These are phyloP conservation scores for Isurus oxyrinchus DNA, from an alignment of 2,113 vertebrate species.

Conservation along the genomic window DNA sequence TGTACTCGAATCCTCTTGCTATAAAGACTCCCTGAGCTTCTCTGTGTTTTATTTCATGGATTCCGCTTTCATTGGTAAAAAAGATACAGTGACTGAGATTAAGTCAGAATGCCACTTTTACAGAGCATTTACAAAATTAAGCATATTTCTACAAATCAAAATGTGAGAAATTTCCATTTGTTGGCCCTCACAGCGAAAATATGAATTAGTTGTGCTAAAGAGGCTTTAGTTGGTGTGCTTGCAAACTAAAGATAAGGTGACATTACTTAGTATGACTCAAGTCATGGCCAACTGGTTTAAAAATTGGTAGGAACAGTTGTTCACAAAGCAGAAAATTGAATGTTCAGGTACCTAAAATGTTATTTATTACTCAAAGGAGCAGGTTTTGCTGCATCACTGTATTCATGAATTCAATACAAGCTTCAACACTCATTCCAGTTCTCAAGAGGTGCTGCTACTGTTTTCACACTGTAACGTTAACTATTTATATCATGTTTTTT, in stretches of 20 bases:
- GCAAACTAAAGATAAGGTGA: neutral
- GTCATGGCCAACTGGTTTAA: neutral
- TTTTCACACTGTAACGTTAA: neutral
- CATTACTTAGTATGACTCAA: neutral
- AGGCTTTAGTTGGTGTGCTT: neutral
- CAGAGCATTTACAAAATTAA: neutral
- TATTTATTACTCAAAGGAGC: conserved; percentile 18
- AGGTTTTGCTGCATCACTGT: neutral
- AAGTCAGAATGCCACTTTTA: neutral
- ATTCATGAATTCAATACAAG: neutral
- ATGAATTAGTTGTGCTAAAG: neutral
- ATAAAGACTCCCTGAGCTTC: neutral
- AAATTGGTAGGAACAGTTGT: conserved; percentile 6
- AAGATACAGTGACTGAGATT: neutral
- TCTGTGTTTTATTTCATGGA: neutral
- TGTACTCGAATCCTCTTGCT: too few species aligned
- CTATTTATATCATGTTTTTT: neutral
- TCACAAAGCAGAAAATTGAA: conserved; percentile 29
- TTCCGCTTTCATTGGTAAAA: neutral
- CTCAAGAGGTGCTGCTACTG: neutral
- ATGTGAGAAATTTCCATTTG: neutral
- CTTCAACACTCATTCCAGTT: neutral
- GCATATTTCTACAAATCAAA: neutral
- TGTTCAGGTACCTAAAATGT: neutral
- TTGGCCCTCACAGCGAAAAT: neutral